phyloP scores from a whole-genome alignment of 2,797 vertebrate species.

The Lepidocolaptes lacrymiger region DNA sequence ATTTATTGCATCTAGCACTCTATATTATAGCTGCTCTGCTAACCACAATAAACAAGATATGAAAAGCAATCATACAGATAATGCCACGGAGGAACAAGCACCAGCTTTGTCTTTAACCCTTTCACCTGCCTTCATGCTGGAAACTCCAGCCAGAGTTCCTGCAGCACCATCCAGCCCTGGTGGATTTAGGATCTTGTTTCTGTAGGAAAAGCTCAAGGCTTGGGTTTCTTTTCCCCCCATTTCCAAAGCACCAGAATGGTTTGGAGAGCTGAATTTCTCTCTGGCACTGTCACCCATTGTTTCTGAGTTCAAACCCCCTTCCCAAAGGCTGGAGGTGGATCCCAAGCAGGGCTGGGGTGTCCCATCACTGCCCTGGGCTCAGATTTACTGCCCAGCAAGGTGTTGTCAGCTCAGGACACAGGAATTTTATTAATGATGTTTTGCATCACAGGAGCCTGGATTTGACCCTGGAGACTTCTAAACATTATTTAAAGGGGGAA shows the following conservation, averaged over 20 bases:
- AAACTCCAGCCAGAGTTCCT: background rate
- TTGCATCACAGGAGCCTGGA: constrained; percentile 2
- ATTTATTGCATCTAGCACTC: constrained; percentile 72
- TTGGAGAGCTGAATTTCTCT: background rate
- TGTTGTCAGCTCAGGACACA: background rate
- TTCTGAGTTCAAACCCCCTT: background rate
- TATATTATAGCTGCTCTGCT: constrained; percentile 65
- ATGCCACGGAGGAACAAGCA: constrained; percentile 28
- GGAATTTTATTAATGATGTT: background rate
- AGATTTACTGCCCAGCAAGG: background rate
- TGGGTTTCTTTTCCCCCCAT: background rate
- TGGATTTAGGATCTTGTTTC: background rate
- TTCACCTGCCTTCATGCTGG: constrained; percentile 7
- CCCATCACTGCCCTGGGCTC: background rate
- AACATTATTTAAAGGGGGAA: constrained; percentile 13
- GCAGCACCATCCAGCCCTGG: background rate
- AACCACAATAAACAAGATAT: constrained; percentile 73
- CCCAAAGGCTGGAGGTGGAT: background rate
- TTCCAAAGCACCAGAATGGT: background rate
- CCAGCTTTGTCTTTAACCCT: constrained; percentile 51
- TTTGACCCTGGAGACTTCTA: constrained; percentile 28
- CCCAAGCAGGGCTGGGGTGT: background rate
- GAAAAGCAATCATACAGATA: constrained; percentile 74
- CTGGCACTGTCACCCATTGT: rapidly evolving
- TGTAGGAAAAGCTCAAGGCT: background rate